phyloP scores from a whole-genome alignment of 2,113 vertebrate genomes.

The Laticauda colubrina region DNA sequence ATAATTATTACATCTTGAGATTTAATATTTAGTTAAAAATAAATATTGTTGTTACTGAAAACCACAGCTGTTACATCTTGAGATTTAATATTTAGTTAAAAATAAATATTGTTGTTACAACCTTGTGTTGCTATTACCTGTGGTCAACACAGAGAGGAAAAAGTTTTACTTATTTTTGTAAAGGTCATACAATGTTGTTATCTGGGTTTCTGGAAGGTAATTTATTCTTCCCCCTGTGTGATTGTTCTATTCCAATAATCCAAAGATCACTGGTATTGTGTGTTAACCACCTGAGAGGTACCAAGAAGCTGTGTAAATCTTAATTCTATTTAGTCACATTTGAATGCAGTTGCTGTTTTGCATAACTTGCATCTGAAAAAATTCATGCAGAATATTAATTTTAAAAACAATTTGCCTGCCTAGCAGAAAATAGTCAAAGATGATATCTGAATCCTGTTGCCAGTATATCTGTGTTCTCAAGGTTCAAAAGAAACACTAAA shows the following conservation, averaged over 20 bases:
- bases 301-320: not conserved
- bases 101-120: not conserved
- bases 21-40: not conserved
- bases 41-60: not conserved
- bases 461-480: not conserved
- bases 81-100: not conserved
- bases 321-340: not conserved
- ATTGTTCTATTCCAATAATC: not conserved
- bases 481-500: not conserved
- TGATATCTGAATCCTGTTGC: not conserved
- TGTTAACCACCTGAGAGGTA: not conserved
- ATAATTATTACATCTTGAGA: not conserved
- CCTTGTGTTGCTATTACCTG: not conserved
- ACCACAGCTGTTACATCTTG: not conserved
- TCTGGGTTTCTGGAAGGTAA: not conserved
- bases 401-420: not conserved
- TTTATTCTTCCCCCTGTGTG: not conserved
- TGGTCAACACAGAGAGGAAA: not conserved
- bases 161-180: not conserved
- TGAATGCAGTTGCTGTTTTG: not conserved
- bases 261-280: not conserved
- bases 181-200: not conserved
- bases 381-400: not conserved
- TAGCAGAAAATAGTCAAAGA: not conserved
- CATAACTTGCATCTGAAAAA: not conserved